Conservation (phyloP, 2,113 vertebrate species). For the Candoia aspera region DNA sequence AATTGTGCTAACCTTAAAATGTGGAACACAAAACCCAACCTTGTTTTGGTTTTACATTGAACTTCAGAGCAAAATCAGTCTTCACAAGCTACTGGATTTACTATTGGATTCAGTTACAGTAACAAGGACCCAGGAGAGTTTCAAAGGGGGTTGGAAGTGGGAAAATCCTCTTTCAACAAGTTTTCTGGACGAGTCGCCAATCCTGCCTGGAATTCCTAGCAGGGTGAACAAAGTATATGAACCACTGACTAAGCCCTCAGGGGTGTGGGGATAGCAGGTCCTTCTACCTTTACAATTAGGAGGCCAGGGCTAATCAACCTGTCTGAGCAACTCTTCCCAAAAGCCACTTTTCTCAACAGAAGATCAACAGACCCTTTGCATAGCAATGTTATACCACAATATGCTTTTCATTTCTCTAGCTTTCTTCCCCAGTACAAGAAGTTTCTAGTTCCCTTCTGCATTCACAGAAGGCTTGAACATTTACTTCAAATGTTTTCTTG, state of each 20-base stretch:
- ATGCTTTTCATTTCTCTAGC: neutral
- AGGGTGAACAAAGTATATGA: neutral
- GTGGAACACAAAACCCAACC: neutral
- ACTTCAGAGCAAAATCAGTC: neutral
- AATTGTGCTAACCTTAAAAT: neutral
- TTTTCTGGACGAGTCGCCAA: neutral
- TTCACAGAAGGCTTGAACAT: neutral
- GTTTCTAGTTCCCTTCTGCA: neutral
- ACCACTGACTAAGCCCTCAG: neutral
- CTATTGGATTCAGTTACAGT: neutral
- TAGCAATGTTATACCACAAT: neutral
- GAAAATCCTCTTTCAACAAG: neutral
- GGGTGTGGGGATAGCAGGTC: neutral
- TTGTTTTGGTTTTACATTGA: neutral
- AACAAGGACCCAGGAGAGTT: neutral
- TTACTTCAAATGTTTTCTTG: neutral
- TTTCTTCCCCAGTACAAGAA: neutral
- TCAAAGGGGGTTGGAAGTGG: neutral
- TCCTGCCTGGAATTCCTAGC: neutral
- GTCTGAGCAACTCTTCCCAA: neutral
- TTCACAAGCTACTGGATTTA: neutral
- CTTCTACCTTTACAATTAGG: neutral
- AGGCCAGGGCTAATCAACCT: neutral
- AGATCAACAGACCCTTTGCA: neutral
- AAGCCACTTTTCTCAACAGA: neutral